Conservation (phyloP, 2,888 invertebrate genomes). For the Tigriopus californicus region DNA sequence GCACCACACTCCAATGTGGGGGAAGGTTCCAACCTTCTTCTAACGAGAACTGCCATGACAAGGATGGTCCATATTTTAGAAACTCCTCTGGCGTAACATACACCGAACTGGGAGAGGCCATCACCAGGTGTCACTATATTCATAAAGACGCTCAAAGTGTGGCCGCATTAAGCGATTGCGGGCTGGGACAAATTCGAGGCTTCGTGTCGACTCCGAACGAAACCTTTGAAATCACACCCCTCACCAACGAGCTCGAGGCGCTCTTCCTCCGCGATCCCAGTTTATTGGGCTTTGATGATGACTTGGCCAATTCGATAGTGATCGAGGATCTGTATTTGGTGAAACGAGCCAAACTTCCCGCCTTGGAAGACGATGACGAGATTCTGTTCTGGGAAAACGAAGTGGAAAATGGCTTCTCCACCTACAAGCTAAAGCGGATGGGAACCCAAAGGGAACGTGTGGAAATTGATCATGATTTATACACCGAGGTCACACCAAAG, state of each 20-base stretch:
- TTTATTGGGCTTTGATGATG: neutral
- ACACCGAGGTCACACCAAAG: too few relatives aligned
- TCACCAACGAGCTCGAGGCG: neutral
- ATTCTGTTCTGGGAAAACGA: neutral
- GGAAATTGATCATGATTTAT: neutral
- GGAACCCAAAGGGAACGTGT: neutral
- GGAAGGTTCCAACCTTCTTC: too few relatives aligned
- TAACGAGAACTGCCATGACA: too few relatives aligned
- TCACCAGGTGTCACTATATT: neutral
- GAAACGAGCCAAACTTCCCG: neutral
- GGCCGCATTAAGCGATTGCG: neutral
- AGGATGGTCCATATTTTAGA: too few relatives aligned
- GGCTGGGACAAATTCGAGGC: neutral
- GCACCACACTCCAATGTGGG: too few relatives aligned
- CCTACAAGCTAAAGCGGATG: neutral
- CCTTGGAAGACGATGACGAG: neutral
- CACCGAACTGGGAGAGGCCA: too few relatives aligned
- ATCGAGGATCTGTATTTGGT: neutral
- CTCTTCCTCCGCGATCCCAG: neutral
- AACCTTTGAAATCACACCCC: neutral
- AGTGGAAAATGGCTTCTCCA: neutral
- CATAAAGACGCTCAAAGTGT: neutral
- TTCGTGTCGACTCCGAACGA: neutral
- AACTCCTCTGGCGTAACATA: too few relatives aligned
- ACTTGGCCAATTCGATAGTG: too few relatives aligned